Percentiles rank a stretch among this genome's conserved stretches.
phyloP scores from a whole-genome alignment of 2,113 vertebrate species.

The Aix galericulata region DNA sequence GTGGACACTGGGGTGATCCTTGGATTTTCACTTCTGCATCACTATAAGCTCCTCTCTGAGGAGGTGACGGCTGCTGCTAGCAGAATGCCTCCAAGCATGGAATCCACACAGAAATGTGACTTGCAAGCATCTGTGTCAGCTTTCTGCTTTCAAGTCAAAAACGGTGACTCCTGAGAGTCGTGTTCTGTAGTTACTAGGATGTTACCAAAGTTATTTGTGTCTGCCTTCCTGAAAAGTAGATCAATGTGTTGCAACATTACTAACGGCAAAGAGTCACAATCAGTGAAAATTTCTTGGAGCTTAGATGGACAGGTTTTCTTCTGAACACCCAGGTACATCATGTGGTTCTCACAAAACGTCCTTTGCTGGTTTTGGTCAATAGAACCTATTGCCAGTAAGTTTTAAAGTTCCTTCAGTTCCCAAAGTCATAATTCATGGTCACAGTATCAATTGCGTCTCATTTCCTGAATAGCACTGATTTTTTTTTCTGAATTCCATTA shows the following conservation, averaged over 20 bases:
- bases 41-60: background rate
- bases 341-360: too few relatives aligned
- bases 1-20: background rate
- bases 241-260: background rate
- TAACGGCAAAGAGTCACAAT: background rate
- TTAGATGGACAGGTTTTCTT: too few relatives aligned
- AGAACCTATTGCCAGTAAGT: background rate
- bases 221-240: background rate
- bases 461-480: background rate
- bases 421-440: background rate
- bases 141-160: background rate
- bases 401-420: background rate
- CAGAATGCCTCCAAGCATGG: background rate
- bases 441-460: background rate
- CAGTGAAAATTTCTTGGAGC: background rate
- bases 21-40: background rate
- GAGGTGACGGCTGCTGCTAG: background rate
- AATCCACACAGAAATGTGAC: background rate
- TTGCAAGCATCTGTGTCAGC: background rate
- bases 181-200: background rate
- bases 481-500: background rate
- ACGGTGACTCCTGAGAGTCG: background rate
- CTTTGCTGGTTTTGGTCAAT: background rate
- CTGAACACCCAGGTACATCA: too few relatives aligned
- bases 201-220: background rate